Evolutionary conservation across 2,797 vertebrate species (phyloP).

Genomic region (Parauchenoglanis punctatus): DNA sequence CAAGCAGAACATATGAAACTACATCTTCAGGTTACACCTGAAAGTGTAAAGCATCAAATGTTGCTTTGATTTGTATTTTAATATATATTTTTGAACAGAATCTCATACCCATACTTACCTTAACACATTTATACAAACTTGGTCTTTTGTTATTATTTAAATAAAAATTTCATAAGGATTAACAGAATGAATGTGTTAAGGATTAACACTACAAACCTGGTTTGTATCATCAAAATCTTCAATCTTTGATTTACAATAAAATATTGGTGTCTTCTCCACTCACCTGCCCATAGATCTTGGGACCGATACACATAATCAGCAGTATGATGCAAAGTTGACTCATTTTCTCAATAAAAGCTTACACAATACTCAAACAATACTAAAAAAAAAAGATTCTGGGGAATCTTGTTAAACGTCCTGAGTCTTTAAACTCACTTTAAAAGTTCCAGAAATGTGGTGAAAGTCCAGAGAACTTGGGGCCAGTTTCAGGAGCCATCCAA

Average conservation of each 20-base stretch:
- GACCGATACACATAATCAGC: conserved; percentile 65
- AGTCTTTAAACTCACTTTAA: conserved; percentile 2
- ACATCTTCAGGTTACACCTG: not conserved
- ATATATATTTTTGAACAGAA: not conserved
- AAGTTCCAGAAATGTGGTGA: not conserved
- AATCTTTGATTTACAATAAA: not conserved
- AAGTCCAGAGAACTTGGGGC: conserved; percentile 22
- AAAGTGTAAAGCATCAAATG: not conserved
- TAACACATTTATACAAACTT: not conserved
- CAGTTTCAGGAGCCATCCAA: conserved; percentile 37
- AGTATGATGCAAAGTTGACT: conserved; percentile 60
- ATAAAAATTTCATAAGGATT: not conserved
- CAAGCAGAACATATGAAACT: not conserved
- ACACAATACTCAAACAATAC: not conserved
- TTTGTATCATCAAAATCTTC: not conserved
- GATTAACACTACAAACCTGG: not conserved
- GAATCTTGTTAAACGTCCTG: not conserved
- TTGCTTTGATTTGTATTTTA: not conserved
- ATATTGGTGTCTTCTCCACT: conserved; percentile 49
- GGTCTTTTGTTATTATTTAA: not conserved
- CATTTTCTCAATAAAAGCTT: conserved; percentile 64
- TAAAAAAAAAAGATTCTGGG: too few species aligned
- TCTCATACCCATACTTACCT: not conserved
- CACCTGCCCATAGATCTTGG: conserved; percentile 72
- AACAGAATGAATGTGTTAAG: not conserved